A percentile compares a stretch with the other conserved stretches of the same genome.
Conservation (phyloP, 2,888 invertebrate genomes). For the Melieria picta region DNA sequence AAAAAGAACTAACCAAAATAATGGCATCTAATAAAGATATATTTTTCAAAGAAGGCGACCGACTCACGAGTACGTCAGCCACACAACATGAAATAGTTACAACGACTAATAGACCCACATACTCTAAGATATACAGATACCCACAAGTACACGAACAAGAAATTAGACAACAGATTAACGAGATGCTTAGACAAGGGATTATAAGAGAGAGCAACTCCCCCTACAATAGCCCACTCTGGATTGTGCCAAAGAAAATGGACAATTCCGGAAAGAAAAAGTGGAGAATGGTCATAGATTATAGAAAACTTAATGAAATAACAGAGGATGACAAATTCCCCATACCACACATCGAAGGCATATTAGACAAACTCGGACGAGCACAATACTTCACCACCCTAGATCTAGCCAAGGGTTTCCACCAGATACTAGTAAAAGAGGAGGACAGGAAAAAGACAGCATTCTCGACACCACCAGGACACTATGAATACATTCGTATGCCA, state of each 20-base stretch:
- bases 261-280: constrained; percentile 4
- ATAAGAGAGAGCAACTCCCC: no score
- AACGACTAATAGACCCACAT: not conserved
- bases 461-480: constrained; percentile 39
- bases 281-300: constrained; percentile 17
- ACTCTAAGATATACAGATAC: not conserved
- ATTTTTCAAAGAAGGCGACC: constrained; percentile 9
- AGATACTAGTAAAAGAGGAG: constrained; percentile 34
- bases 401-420: constrained; percentile 19
- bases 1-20: constrained; percentile 2
- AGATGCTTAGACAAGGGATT: no score
- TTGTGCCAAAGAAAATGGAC: not conserved
- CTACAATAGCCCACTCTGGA: no score
- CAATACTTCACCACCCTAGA: constrained; percentile 15
- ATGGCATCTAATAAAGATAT: not conserved
- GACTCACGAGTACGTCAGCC: not conserved
- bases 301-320: constrained; percentile 38
- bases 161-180: no score
- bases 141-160: no score
- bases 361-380: constrained; percentile 4
- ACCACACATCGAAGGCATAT: not conserved
- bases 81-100: constrained; percentile 6
- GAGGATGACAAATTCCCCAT: constrained; percentile 37
- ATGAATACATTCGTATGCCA: constrained; percentile 30
- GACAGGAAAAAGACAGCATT: constrained; percentile 43